These are phyloP conservation scores for Lottia scabra DNA, from an alignment of 2,888 invertebrate genomes.

Conservation along the genomic window DNA sequence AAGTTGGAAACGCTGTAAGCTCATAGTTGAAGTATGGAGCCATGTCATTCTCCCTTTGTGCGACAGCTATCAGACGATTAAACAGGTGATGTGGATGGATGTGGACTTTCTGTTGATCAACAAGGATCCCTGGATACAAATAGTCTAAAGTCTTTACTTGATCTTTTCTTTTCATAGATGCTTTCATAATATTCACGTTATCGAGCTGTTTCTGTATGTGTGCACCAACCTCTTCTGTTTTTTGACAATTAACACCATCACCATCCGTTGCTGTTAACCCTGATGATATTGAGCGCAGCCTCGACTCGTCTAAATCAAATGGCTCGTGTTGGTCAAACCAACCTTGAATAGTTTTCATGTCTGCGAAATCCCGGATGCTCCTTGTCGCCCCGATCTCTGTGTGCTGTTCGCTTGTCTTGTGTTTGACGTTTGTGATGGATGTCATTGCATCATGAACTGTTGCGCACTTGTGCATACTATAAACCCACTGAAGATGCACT, in stretches of 20 bases:
- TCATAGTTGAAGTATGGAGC: too few species aligned
- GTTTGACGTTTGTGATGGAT: not conserved
- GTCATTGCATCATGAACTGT: conserved; percentile 2
- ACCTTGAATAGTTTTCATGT: not conserved
- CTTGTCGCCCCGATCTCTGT: not conserved
- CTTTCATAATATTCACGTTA: not conserved
- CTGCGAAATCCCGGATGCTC: not conserved
- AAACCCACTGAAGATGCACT: not conserved
- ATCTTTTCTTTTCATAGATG: not conserved
- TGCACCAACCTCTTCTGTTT: not conserved
- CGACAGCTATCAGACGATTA: too few species aligned
- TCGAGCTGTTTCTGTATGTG: not conserved
- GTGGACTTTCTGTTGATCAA: not conserved
- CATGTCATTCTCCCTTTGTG: too few species aligned
- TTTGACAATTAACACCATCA: not conserved
- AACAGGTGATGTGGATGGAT: too few species aligned
- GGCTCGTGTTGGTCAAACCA: not conserved
- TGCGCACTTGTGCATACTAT: not conserved
- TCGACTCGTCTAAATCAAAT: not conserved
- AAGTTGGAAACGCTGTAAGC: too few species aligned
- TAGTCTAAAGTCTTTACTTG: too few species aligned
- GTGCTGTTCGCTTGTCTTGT: not conserved
- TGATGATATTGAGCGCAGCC: not conserved
- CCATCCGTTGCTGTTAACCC: not conserved
- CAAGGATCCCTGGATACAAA: not conserved